Evolutionary conservation across 2,888 invertebrate species (phyloP), one percentile per base, ranked within the genome.

Genomic region (Catocala fraxini): DNA sequence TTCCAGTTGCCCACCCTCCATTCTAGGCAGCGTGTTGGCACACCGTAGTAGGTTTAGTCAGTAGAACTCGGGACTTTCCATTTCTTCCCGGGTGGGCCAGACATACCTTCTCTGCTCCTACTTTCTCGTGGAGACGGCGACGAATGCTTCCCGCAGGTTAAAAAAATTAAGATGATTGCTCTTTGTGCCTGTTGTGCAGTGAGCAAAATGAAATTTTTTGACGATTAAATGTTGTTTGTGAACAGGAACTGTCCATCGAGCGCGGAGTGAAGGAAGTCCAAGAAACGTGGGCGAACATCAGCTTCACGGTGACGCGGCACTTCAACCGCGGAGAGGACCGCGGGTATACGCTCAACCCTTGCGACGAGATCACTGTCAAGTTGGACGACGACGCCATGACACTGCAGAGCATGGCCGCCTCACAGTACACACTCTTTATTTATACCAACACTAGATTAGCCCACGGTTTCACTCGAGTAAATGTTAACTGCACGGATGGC

Each of bases 361-460:
- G 97, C 48, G 98, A 98, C 72, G 98, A 99, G 73, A 96, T 98
- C 61, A 95, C 96, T 65, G 96, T 97, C 83, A 95, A 96, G 46
- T 88, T 99, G 4, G 99, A 99, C 82, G 98, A 99, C 79, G 98
- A 98, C 82, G 96, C 97, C 59, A 97, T 99, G 97, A 97, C 97
- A 80, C 92, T 99, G 56, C 98, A 98, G 91, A 97, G 98, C 74
- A 98, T 99, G 98, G 97, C 97, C 0, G 97, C 97, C 0, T 98
- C 98, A 3, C 97, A 97, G 95, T 96, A 25, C 25, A 25, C 25
- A 25, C 25, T 25, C 25, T 25, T 25, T 25, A 3, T 25, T 25
- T 25, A 3, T 25, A 25, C 25, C 3, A 25, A 25, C 25, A 25
- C 25, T 25, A 25, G 25, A 25, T 25, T 25, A 1, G 25, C 1